Evolutionary conservation across 2,888 invertebrate species (phyloP), one percentile per base, ranked within the genome.

Genomic region (Dromius quadrimaculatus): DNA sequence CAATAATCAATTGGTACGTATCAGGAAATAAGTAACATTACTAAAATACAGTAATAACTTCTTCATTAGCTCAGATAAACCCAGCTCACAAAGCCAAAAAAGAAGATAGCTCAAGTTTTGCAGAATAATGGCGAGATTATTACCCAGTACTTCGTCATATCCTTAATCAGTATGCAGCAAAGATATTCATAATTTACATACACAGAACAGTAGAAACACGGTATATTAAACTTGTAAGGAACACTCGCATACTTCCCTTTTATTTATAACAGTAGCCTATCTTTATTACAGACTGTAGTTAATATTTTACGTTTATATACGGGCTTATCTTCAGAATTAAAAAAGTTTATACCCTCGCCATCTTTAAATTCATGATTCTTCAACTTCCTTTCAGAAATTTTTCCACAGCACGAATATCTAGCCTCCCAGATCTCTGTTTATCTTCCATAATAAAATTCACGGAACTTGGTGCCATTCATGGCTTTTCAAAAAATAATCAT

Each of bases 121-220:
- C 2, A 36, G 23, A 47, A 47, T 47, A 9, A 47, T 47, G 2
- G 47, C 23, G 11, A 22, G 47, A 47, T 54, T 23, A 54, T 54
- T 54, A 54, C 13, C 20, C 1, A 15, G 41, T 41, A 41, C 41
- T 41, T 17, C 11, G 41, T 41, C 41, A 41, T 41, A 41, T 54
- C 50, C 50, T 11, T 23, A 23, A 54, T 54, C 50, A 54, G 50
- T 54, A 54, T 54, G 50, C 50, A 28, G 50, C 13, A 5, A 54
- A 23, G 50, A 36, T 41, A 41, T 11, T 54, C 50, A 54, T 54
- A 23, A 20, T 47, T 47, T 54, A 54, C 50, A 54, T 54, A 23
- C 50, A 13, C 23, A 28, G 47, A 28, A 23, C 50, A 23, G 47
- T 15, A n/a, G 28, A n/a, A n/a, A n/a, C n/a, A n/a, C n/a, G n/a